Evolutionary conservation across 2,113 vertebrate species (phyloP).

Genomic region (Mola mola): DNA sequence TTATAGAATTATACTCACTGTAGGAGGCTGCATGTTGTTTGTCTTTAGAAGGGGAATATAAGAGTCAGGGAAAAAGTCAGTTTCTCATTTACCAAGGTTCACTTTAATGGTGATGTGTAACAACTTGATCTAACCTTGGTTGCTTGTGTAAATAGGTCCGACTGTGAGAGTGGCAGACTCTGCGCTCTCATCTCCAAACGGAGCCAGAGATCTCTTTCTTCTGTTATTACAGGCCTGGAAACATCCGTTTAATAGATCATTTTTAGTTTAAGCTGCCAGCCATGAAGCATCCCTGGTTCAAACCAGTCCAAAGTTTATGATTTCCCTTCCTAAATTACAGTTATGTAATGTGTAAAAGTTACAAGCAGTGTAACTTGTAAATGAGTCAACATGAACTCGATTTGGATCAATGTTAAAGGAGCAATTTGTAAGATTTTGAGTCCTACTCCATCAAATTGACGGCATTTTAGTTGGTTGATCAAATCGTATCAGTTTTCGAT

Average conservation of each 20-base stretch:
- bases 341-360: too few relatives aligned
- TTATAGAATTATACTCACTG: conserved; percentile 58
- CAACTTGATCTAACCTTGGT: conserved; percentile 53
- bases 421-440: too few relatives aligned
- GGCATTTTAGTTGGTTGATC: too few relatives aligned
- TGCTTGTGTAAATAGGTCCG: conserved; percentile 76
- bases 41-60: conserved; percentile 11
- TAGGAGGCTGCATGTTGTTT: conserved; percentile 32
- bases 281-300: too few relatives aligned
- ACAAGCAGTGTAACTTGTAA: too few relatives aligned
- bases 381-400: too few relatives aligned
- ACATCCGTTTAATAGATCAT: background rate
- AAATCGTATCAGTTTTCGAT: too few relatives aligned
- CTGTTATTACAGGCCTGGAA: conserved; percentile 66
- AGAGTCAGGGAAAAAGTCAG: conserved; percentile 1
- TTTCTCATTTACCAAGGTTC: background rate
- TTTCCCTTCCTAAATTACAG: too few relatives aligned
- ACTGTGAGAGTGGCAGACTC: conserved; percentile 78
- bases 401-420: too few relatives aligned
- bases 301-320: too few relatives aligned
- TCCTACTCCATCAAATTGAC: too few relatives aligned
- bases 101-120: background rate
- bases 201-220: conserved; percentile 61
- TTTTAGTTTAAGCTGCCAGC: too few relatives aligned
- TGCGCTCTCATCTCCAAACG: conserved; percentile 45